Conservation (phyloP, 2,888 invertebrate genomes). For the Colletes collaris region DNA sequence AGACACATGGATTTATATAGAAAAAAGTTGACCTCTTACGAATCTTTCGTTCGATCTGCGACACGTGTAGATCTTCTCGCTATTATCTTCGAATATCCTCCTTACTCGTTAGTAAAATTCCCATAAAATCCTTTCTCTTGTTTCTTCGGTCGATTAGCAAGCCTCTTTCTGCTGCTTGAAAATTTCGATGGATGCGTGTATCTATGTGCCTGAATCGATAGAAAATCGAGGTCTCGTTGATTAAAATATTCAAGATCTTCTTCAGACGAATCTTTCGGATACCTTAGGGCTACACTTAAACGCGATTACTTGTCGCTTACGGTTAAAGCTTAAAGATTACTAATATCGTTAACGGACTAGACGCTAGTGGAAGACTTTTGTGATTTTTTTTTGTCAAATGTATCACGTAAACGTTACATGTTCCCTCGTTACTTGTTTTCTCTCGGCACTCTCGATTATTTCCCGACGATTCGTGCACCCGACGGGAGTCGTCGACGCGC, state of each 20-base stretch:
- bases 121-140: neutral
- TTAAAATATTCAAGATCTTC: slow-evolving; percentile 8
- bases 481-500: slow-evolving; percentile 71
- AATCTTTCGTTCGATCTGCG: slow-evolving; percentile 20
- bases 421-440: slow-evolving; percentile 23
- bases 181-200: slow-evolving; percentile 9
- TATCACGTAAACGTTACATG: slow-evolving; percentile 67
- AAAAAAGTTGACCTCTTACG: slow-evolving; percentile 29
- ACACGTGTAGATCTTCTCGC: slow-evolving; percentile 46
- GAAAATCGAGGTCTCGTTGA: neutral
- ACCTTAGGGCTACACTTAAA: slow-evolving; percentile 52
- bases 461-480: slow-evolving; percentile 40
- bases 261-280: slow-evolving; percentile 12
- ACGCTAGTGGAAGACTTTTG: slow-evolving; percentile 80
- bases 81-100: slow-evolving; percentile 1
- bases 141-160: neutral
- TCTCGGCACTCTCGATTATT: slow-evolving; percentile 32
- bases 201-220: neutral
- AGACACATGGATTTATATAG: slow-evolving; percentile 70
- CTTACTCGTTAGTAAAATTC: neutral
- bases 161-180: neutral
- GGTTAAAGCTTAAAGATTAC: slow-evolving; percentile 38
- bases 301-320: slow-evolving; percentile 46
- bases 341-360: slow-evolving; percentile 35
- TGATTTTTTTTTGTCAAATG: slow-evolving; percentile 72